Percentiles rank a stretch among this genome's conserved stretches.
phyloP scores from a whole-genome alignment of 30 jellyfish, hydroid and myxozoan species.

The Phacellophora camtschatica region DNA sequence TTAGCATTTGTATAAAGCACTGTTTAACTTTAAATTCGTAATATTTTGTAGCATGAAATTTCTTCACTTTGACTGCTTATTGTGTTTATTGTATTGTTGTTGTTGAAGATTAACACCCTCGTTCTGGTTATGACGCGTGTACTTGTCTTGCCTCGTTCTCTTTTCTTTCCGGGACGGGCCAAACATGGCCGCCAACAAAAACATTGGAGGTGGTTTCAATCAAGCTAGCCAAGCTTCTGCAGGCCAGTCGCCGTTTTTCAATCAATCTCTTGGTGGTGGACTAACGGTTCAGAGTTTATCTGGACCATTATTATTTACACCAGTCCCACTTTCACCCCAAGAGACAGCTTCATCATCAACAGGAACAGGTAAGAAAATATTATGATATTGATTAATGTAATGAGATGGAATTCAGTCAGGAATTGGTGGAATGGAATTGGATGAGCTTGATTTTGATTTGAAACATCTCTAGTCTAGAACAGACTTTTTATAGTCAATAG shows the following conservation, averaged over 20 bases:
- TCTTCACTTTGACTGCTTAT: too few species aligned
- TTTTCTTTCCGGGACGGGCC: constrained; percentile 32
- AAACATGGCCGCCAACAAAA: constrained; percentile 71
- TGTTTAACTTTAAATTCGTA: too few species aligned
- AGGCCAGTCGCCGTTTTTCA: constrained; percentile 69
- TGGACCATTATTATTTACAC: constrained; percentile 90
- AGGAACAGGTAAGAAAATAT: neutral
- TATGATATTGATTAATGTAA: too few species aligned
- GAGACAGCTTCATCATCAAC: constrained; percentile 14
- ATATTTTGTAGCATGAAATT: too few species aligned
- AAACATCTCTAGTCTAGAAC: too few species aligned
- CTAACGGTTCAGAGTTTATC: constrained; percentile 63
- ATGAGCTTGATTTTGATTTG: too few species aligned
- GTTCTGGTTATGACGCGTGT: constrained; percentile 62
- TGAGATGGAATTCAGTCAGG: too few species aligned
- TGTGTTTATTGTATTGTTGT: too few species aligned
- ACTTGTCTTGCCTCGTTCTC: constrained; percentile 45
- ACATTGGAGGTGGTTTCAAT: constrained; percentile 36
- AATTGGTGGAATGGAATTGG: too few species aligned
- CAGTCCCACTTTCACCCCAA: constrained; percentile 64
- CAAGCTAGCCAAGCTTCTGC: constrained; percentile 11
- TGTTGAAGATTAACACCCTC: constrained; percentile 8
- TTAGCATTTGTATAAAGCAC: too few species aligned
- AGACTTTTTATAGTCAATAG: too few species aligned
- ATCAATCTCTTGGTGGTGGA: constrained; percentile 69